Base-by-base conservation (phyloP, 2,113 vertebrate species). In the Mugil cephalus region DNA sequence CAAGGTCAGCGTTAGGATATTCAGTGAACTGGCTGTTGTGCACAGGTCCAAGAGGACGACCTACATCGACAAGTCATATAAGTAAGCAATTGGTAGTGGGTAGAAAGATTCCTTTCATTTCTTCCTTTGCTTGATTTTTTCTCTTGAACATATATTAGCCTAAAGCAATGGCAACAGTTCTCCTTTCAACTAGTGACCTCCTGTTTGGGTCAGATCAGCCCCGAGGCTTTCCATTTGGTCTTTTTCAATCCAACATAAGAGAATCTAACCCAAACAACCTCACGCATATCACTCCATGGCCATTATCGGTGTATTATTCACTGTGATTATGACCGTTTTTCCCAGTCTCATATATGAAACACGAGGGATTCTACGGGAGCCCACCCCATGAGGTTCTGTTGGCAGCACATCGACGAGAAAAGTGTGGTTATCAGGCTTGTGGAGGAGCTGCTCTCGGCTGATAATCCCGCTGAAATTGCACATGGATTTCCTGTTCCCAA, bases 381-480 rank as follows among this genome's bases (percentile, higher is more conserved):
- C 83, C 77, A 64, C 69, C 66, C 54, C 14, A 8, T 34, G 36
- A 74, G 76, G 54, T 10, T 55, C 78, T 21, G 69, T 8, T 52
- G 63, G 86, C 64, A 36, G 58, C 56, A 8, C 79, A 83, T 77
- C 17, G 79, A 80, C 79, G 3, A 10, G 62, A 84, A 74, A 60
- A 77, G 12, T 18, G 17, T 11, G 65, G 69, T 82, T 88, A 90
- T 91, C 77, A n/a, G 75, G 69, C 64, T 55, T 1, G n/a, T 17
- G 24, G 69, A 82, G 72, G 79, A 74, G 84, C 88, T 89, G 91
- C 79, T 30, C 72, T 81, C 52, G 52, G 69, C 84, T 90, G 88
- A 88, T 92, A 92, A 90, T 90, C 86, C 87, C 56, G 4, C 67
- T 71, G 88, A 89, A 91, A 87, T 89, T 88, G 76, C 82, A 77